phyloP scores from a whole-genome alignment of 2,113 vertebrate genomes.

The Oenanthe oenanthe region DNA sequence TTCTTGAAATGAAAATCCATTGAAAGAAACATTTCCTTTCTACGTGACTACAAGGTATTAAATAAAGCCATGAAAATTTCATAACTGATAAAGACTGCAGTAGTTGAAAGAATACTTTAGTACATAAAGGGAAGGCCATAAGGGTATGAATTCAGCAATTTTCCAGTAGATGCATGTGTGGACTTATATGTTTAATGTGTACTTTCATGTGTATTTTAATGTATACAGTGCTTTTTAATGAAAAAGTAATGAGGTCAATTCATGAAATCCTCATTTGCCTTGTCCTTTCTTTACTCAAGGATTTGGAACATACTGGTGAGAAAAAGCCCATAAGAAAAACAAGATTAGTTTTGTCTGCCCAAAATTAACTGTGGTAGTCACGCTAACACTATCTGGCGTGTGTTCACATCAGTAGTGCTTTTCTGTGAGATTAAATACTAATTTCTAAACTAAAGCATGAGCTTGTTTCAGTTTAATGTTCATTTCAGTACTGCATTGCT shows the following conservation, averaged over 20 bases:
- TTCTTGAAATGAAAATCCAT: conserved; percentile 55
- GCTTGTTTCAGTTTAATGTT: not conserved
- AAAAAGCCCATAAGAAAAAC: not conserved
- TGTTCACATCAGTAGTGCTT: not conserved
- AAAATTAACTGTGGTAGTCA: not conserved
- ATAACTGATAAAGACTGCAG: conserved; percentile 19
- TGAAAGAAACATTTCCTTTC: conserved; percentile 55
- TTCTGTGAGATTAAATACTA: not conserved
- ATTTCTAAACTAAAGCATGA: not conserved
- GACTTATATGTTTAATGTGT: conserved; percentile 13
- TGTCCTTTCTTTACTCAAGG: not conserved
- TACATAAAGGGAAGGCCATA: conserved; percentile 1
- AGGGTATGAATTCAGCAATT: conserved; percentile 39
- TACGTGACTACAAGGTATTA: conserved; percentile 12
- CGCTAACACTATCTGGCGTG: not conserved
- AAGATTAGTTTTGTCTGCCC: not conserved
- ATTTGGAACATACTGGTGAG: not conserved
- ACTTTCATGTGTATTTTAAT: conserved; percentile 25
- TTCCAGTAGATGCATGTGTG: conserved; percentile 7
- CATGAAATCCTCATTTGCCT: not conserved
- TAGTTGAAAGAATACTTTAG: conserved; percentile 39
- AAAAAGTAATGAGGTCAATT: conserved; percentile 1
- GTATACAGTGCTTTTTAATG: not conserved
- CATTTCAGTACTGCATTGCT: not conserved
- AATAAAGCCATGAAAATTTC: conserved; percentile 39